These are phyloP conservation scores for Benthosema pterotum DNA, from an alignment of 2,797 vertebrate species.

Conservation along the genomic window DNA sequence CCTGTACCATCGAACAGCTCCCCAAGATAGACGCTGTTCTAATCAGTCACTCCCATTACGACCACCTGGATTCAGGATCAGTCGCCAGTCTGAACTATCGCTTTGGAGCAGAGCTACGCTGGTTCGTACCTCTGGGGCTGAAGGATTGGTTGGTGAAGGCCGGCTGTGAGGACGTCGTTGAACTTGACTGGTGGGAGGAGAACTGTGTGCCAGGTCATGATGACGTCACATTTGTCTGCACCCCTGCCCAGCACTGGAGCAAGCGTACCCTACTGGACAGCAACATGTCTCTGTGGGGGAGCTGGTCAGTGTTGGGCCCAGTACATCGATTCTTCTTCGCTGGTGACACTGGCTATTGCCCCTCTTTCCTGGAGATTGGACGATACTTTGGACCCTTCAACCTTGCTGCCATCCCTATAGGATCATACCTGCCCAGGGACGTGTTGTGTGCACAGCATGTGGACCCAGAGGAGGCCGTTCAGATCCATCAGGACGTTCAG, in stretches of 20 bases:
- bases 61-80: slow-evolving; percentile 88
- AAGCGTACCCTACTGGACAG: slow-evolving; percentile 88
- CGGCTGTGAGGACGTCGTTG: slow-evolving; percentile 94
- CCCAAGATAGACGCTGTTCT: slow-evolving; percentile 90
- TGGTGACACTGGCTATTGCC: slow-evolving; percentile 95
- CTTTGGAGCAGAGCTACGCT: slow-evolving; percentile 90
- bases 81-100: slow-evolving; percentile 85
- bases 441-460: slow-evolving; percentile 95
- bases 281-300: slow-evolving; percentile 89
- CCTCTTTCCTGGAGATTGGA: slow-evolving; percentile 92
- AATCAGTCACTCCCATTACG: slow-evolving; percentile 95
- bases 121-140: slow-evolving; percentile 96
- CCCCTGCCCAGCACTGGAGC: slow-evolving; percentile 95
- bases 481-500: slow-evolving; percentile 91
- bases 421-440: slow-evolving; percentile 94
- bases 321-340: slow-evolving; percentile 93
- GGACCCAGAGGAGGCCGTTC: slow-evolving; percentile 93
- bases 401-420: slow-evolving; percentile 95
- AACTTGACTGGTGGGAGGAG: slow-evolving; percentile 97
- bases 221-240: slow-evolving; percentile 90
- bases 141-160: slow-evolving; percentile 90
- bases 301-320: slow-evolving; percentile 93
- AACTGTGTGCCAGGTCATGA: slow-evolving; percentile 91
- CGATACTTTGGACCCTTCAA: slow-evolving; percentile 94
- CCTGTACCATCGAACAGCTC: slow-evolving; percentile 86